Conservation (phyloP, 2,888 invertebrate genomes). For the Atherix ibis region DNA sequence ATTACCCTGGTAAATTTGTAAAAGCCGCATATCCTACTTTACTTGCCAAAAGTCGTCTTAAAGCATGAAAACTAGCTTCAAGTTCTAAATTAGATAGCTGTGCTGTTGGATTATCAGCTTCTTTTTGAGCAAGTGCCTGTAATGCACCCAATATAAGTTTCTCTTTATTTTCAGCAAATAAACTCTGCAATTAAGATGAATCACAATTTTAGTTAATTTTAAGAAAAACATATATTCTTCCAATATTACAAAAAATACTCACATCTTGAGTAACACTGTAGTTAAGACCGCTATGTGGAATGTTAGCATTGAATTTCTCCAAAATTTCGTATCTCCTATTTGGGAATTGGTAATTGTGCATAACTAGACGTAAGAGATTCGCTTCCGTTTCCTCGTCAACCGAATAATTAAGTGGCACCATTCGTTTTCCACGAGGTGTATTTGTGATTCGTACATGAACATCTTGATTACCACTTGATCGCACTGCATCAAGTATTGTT, state of each 20-base stretch:
- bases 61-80: conserved; percentile 90
- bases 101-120: conserved; percentile 40
- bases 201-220: conserved; percentile 3
- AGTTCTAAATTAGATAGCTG: conserved; percentile 52
- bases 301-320: conserved; percentile 90
- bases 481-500: conserved; percentile 87
- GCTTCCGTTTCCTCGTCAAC: conserved; percentile 96
- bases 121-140: conserved; percentile 63
- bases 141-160: conserved; percentile 87
- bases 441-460: conserved; percentile 80
- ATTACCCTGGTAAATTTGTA: conserved; percentile 69
- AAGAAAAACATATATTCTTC: conserved; percentile 9
- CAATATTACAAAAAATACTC: conserved; percentile 28
- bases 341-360: conserved; percentile 38
- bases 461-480: conserved; percentile 93
- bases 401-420: conserved; percentile 75
- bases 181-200: conserved; percentile 47
- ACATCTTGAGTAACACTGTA: conserved; percentile 95
- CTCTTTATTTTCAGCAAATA: conserved; percentile 97
- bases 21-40: conserved; percentile 97
- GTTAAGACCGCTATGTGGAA: conserved; percentile 91
- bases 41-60: conserved; percentile 85
- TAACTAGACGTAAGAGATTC: conserved; percentile 47
- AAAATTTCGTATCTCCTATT: conserved; percentile 60
- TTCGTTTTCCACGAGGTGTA: conserved; percentile 71